Evolutionary conservation across 2,888 invertebrate genomes (phyloP), one percentile per base, ranked within the genome.

Genomic region (Rhagonycha lutea): DNA sequence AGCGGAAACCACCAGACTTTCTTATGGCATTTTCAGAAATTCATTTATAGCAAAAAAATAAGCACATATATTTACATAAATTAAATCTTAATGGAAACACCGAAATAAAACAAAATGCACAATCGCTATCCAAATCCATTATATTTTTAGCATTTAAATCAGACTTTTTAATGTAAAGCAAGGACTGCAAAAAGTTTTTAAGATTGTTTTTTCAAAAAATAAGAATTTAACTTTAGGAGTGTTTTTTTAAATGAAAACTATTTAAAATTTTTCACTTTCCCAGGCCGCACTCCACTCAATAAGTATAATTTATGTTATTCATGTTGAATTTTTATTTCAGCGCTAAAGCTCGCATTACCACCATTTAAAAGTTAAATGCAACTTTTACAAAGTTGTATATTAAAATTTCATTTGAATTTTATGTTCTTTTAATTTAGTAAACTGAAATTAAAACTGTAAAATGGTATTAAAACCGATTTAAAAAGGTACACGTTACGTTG

Each of bases 91-190:
- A 85, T 85, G 85, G 84, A 84, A 84, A 82, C 70, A 78, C 81
- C 79, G 79, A 79, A 82, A 80, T 79, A 81, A 82, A 83, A 83
- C 82, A 83, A 85, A 84, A 83, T 83, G 82, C 81, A 82, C 84
- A 83, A 83, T 84, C 84, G 83, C 83, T 85, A 84, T 85, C 84
- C 84, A 82, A 80, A 80, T 82, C 82, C 83, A 82, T 84, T 83
- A 73, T 70, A 76, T 73, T 70, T 82, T 82, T 80, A 81, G 79
- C 79, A 79, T 80, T 80, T 78, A 81, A 82, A 82, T 80, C 79
- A 81, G 79, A 61, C 60, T 65, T 68, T 65, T 69, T 68, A 63
- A 60, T 65, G 70, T 69, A 69, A 69, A 72, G 67, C 63, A 65
- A 65, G n/a, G 24, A 24, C 26, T 65, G 18, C 18, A 65, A 47